Percentiles rank a stretch among this genome's conserved stretches.
phyloP scores from a whole-genome alignment of 2,113 vertebrate genomes.

The Neodon shergylaensis region DNA sequence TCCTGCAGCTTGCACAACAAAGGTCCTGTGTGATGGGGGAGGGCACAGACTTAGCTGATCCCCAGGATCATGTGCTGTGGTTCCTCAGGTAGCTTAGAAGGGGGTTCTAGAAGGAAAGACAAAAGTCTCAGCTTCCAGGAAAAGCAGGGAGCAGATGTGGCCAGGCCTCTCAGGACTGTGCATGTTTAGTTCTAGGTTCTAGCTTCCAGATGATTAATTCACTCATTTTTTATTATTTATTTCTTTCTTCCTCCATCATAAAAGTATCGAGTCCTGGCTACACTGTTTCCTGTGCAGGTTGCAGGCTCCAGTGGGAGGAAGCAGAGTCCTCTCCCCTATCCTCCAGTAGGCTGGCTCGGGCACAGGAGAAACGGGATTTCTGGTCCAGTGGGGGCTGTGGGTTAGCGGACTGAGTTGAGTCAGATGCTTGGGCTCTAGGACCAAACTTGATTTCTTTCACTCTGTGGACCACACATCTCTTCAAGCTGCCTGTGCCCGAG shows the following conservation, averaged over 20 bases:
- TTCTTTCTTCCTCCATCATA: not conserved
- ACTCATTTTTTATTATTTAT: not conserved
- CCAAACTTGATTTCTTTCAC: not conserved
- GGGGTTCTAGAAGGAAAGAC: not conserved
- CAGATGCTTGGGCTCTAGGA: not conserved
- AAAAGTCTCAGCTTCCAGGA: not conserved
- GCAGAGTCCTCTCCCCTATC: not conserved
- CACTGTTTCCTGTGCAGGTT: not conserved
- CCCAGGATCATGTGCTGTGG: not conserved
- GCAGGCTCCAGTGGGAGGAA: not conserved
- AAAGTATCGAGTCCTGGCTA: not conserved
- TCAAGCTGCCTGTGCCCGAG: not conserved
- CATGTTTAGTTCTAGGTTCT: not conserved
- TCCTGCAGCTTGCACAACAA: not conserved
- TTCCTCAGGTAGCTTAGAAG: not conserved
- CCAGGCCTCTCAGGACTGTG: not conserved
- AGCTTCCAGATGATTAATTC: not conserved
- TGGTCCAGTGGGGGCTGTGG: not conserved
- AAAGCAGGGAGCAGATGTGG: not conserved
- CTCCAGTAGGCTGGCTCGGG: too few relatives aligned
- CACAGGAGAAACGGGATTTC: not conserved
- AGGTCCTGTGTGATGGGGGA: too few relatives aligned
- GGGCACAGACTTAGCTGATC: not conserved
- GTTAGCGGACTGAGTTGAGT: not conserved
- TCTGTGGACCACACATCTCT: not conserved